Percentiles rank a stretch among this genome's conserved stretches.
These are phyloP conservation scores for Leucoma salicis DNA, from an alignment of 2,888 invertebrate species.

Conservation along the genomic window DNA sequence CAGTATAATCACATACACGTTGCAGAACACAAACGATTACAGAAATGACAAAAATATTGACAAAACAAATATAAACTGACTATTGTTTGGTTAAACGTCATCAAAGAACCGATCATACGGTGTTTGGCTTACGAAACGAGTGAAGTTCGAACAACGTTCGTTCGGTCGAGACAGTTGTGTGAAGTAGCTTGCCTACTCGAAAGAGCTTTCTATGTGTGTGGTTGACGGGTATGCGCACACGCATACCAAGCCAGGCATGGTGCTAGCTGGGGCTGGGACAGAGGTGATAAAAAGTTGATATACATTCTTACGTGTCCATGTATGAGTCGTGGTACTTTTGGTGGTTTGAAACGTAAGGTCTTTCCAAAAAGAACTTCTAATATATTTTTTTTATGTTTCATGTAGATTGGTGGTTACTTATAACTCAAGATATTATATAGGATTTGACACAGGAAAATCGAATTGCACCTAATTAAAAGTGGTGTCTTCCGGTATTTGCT, in stretches of 20 bases:
- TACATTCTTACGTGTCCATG: no score
- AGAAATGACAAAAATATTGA: slow-evolving; percentile 57
- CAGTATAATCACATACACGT: slow-evolving; percentile 34
- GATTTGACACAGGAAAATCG: no score
- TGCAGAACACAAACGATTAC: slow-evolving; percentile 42
- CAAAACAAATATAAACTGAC: slow-evolving; percentile 65
- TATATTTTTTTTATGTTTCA: no score
- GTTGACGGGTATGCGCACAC: slow-evolving; percentile 38
- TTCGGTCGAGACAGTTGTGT: slow-evolving; percentile 50
- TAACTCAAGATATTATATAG: no score
- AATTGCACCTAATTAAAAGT: no score
- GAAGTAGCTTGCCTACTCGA: slow-evolving; percentile 60
- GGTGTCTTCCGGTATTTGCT: no score
- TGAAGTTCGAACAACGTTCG: slow-evolving; percentile 57
- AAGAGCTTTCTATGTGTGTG: slow-evolving; percentile 43
- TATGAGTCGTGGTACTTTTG: no score
- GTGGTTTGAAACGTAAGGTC: no score
- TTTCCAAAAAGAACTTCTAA: no score
- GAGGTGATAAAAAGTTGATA: slow-evolving; percentile 48
- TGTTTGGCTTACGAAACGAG: slow-evolving; percentile 52
- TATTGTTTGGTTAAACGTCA: slow-evolving; percentile 68
- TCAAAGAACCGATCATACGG: slow-evolving; percentile 63
- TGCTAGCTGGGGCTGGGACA: no score
- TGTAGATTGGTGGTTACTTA: no score
- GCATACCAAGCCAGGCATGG: slow-evolving; percentile 14